Evolutionary conservation across 2,113 vertebrate genomes (phyloP).

Genomic region (Neotoma lepida): DNA sequence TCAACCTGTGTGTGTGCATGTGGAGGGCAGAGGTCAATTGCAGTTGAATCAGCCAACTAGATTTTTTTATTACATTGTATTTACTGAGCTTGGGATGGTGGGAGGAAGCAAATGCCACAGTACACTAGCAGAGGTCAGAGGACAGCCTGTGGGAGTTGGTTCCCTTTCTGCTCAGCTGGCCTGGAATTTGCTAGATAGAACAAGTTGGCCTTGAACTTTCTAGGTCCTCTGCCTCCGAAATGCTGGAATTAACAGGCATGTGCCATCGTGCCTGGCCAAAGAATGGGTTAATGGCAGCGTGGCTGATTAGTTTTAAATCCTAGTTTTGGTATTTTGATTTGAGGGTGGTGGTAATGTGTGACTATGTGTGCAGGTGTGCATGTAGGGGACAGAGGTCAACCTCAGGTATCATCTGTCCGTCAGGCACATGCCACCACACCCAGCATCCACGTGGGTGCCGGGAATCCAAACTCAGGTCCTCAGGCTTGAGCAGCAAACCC

Average conservation of each 20-base stretch:
- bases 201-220: neutral
- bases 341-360: too few relatives aligned
- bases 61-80: neutral
- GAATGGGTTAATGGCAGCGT: neutral
- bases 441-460: neutral
- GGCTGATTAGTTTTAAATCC: constrained; percentile 23
- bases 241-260: neutral
- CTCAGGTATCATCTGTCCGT: neutral
- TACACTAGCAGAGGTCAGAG: neutral
- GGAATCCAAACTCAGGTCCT: neutral
- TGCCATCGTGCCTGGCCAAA: too few relatives aligned
- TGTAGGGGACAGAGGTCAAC: too few relatives aligned
- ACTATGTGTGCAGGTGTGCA: neutral
- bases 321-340: neutral
- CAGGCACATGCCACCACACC: neutral
- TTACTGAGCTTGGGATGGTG: neutral
- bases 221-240: neutral
- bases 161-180: neutral
- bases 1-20: neutral
- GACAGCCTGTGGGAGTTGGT: neutral
- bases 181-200: neutral
- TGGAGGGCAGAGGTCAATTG: neutral
- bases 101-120: neutral
- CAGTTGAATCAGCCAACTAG: too few relatives aligned
- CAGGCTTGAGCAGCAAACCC: neutral